A percentile compares a stretch with the other conserved stretches of the same genome.
These are phyloP conservation scores for Siderastrea siderea DNA, from an alignment of 92 coral and sea anemone species.

Conservation along the genomic window DNA sequence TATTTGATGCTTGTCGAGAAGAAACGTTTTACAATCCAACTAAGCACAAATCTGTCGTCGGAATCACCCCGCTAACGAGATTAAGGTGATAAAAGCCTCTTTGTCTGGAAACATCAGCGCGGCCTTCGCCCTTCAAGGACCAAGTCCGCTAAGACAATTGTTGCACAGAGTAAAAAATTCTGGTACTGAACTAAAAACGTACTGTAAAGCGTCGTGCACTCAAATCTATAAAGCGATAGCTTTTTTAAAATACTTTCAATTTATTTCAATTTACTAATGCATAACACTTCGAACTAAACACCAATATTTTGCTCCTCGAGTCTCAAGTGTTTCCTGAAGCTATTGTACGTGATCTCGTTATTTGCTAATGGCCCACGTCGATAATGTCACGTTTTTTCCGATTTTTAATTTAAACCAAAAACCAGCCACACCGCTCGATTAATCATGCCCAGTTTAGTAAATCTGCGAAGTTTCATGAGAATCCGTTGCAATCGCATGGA, in stretches of 20 bases:
- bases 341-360: background rate
- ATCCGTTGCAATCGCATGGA: background rate
- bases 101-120: background rate
- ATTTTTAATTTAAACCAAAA: too few species aligned
- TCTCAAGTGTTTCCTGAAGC: background rate
- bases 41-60: background rate
- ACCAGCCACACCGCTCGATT: background rate
- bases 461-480: too few species aligned
- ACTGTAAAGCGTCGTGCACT: background rate
- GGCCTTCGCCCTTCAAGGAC: background rate
- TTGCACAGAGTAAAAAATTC: background rate
- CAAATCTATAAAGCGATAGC: background rate
- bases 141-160: background rate
- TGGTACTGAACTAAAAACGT: background rate
- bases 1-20: background rate
- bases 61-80: background rate
- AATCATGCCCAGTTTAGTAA: background rate
- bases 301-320: background rate
- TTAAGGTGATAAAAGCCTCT: background rate
- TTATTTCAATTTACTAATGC: background rate
- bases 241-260: background rate
- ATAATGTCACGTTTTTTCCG: background rate
- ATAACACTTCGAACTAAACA: background rate
- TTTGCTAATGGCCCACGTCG: background rate
- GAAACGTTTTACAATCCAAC: background rate